Conservation (phyloP, 2,888 invertebrate genomes). For the Diachrysia chrysitis region DNA sequence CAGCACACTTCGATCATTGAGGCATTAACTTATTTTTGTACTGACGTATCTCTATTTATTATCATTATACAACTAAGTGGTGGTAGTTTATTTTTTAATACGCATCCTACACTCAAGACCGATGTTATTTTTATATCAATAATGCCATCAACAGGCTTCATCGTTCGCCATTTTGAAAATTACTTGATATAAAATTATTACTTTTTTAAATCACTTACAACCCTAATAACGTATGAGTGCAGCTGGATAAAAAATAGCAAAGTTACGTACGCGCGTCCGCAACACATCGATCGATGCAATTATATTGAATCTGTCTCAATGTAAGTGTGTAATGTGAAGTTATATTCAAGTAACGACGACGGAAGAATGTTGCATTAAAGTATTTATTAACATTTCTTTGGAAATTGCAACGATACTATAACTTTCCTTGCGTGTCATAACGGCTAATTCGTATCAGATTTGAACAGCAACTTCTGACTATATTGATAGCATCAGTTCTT, state of each 20-base stretch:
- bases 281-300: conserved; percentile 37
- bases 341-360: neutral
- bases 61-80: neutral
- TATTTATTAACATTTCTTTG: neutral
- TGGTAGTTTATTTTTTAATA: neutral
- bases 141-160: conserved; percentile 17
- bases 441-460: conserved; percentile 1
- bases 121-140: conserved; percentile 25
- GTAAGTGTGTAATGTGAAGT: neutral
- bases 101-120: neutral
- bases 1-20: conserved; percentile 23
- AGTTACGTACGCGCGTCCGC: conserved; percentile 34
- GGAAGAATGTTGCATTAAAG: neutral
- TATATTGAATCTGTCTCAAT: conserved; percentile 35
- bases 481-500: neutral
- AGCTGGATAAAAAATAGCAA: conserved; percentile 43
- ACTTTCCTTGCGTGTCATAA: neutral
- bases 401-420: neutral
- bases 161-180: conserved; percentile 38
- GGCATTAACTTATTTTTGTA: conserved; percentile 29
- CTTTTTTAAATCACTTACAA: conserved; percentile 41
- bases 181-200: conserved; percentile 29
- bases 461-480: neutral
- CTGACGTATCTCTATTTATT: conserved; percentile 1
- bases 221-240: conserved; percentile 33